These are phyloP conservation scores for Cerastis rubricosa DNA, from an alignment of 2,888 invertebrate genomes.

Conservation along the genomic window DNA sequence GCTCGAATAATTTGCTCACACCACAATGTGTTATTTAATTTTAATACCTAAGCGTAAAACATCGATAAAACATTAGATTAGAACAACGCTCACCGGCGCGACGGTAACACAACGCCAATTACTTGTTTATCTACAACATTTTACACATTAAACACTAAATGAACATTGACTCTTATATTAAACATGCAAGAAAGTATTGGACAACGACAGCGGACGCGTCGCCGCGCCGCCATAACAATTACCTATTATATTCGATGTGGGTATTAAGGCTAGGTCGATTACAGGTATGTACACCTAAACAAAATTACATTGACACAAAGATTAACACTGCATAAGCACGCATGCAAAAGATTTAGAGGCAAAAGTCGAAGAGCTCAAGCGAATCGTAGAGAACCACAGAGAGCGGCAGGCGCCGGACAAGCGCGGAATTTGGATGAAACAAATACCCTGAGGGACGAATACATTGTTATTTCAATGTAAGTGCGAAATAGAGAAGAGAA, in stretches of 20 bases:
- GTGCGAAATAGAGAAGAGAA: conserved; percentile 78
- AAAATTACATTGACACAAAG: conserved; percentile 82
- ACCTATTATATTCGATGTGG: conserved; percentile 89
- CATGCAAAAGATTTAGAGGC: conserved; percentile 90
- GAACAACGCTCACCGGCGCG: conserved; percentile 80
- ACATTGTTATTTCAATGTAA: conserved; percentile 91
- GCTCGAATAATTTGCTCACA: conserved; percentile 88
- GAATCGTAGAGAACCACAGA: conserved; percentile 66
- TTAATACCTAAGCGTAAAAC: conserved; percentile 88
- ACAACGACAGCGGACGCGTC: conserved; percentile 72
- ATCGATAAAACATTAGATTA: conserved; percentile 84
- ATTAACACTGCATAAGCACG: conserved; percentile 87
- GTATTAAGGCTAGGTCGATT: conserved; percentile 88
- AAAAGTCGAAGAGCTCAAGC: conserved; percentile 78
- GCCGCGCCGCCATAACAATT: conserved; percentile 75
- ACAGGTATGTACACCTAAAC: conserved; percentile 86
- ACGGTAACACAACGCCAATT: conserved; percentile 67
- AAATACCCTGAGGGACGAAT: conserved; percentile 79
- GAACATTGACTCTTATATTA: conserved; percentile 85
- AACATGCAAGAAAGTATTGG: conserved; percentile 86
- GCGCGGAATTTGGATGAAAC: conserved; percentile 90
- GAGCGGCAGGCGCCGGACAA: conserved; percentile 58
- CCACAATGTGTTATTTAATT: conserved; percentile 81
- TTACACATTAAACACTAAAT: conserved; percentile 82
- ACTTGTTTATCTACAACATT: conserved; percentile 70